Evolutionary conservation across 2,113 vertebrate genomes (phyloP), one percentile per base, ranked within the genome.

Genomic region (Drymodes brunneopygia): DNA sequence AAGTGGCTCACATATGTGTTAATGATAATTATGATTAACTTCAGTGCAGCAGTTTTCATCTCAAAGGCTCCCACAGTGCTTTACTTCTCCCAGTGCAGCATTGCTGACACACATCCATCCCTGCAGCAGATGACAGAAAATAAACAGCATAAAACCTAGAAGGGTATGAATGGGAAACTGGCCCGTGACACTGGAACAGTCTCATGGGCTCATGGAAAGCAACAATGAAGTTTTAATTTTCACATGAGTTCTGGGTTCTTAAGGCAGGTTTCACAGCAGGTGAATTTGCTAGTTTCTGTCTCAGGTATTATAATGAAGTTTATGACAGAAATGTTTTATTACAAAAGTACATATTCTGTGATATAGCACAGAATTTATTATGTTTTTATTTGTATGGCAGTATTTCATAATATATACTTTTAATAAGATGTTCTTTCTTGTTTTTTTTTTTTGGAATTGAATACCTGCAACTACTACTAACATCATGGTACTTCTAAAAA

Each of bases 1-100:
- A 89, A 87, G 74, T 27, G 42, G 54, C 66, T 90, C 60, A 36
- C 3, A 23, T 92, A 54, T 22, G 71, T 83, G 81, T 78, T 93
- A 95, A 94, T 83, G 85, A 70, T 88, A 86, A 90, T 86, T 77
- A 91, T 1, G 27, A 91, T 85, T 82, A 86, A 77, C 33, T 80
- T 83, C 42, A 73, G 31, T 2, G 20, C 13, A 87, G 50, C 47
- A 51, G 27, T 73, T 93, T 90, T 95, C 86, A 87, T 71, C 56
- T 27, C 77, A 84, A 74, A 62, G 60, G 22, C 44, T 92, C 77
- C 71, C 35, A 27, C 54, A 25, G 54, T 2, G 4, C 42, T 85
- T 69, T 69, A 21, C 3, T 2, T 80, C 65, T 89, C 66, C 16
- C 15, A 44, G 48, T 9, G 28, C 1, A 12, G 24, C 4, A 2